A percentile compares a stretch with the other conserved stretches of the same genome.
phyloP scores from a whole-genome alignment of 2,113 vertebrate species.

The Sorex araneus region DNA sequence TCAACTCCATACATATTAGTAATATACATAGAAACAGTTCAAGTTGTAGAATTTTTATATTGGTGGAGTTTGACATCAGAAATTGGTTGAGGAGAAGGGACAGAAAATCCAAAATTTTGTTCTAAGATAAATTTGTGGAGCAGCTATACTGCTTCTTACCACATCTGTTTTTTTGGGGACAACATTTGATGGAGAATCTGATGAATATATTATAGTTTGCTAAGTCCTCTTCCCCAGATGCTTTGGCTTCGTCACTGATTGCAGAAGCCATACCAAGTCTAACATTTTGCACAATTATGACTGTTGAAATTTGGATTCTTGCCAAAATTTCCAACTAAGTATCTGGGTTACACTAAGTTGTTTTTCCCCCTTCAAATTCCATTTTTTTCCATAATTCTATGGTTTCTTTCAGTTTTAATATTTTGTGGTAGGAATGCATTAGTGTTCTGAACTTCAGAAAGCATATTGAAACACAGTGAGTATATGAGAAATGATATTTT shows the following conservation, averaged over 20 bases:
- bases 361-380: neutral
- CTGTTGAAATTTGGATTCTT: neutral
- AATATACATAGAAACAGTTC: neutral
- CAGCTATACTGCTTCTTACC: neutral
- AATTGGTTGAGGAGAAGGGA: neutral
- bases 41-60: conserved; percentile 40
- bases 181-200: neutral
- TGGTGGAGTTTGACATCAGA: neutral
- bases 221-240: neutral
- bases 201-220: neutral
- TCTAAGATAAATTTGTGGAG: neutral
- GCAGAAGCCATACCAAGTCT: neutral
- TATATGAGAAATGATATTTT: neutral
- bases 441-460: neutral
- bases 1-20: neutral
- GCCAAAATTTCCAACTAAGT: neutral
- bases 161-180: neutral
- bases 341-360: neutral
- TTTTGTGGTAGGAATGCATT: neutral
- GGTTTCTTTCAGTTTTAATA: conserved; percentile 24
- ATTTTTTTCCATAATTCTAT: neutral
- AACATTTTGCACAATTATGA: neutral
- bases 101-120: neutral
- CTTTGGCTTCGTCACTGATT: neutral
- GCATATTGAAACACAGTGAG: neutral